phyloP scores from a whole-genome alignment of 1,140 invertebrate species.

The Trinorchestia longiramus region DNA sequence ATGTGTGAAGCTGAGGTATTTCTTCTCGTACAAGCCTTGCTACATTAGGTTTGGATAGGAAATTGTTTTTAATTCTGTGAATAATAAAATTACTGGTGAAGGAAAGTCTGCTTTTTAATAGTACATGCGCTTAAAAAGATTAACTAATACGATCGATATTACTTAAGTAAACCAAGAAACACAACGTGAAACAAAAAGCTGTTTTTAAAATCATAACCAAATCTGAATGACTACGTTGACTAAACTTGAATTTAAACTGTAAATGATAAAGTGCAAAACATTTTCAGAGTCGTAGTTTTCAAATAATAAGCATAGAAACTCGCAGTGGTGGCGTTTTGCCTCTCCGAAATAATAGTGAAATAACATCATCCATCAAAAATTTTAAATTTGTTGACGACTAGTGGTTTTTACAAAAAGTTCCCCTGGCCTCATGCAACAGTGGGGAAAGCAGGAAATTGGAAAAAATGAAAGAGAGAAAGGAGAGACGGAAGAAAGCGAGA shows the following conservation, averaged over 20 bases:
- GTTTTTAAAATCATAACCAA: background rate
- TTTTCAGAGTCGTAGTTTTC: background rate
- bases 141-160: background rate
- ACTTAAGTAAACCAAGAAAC: background rate
- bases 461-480: too few species aligned
- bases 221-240: background rate
- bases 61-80: too few species aligned
- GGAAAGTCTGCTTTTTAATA: too few species aligned
- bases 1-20: too few species aligned
- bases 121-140: too few species aligned
- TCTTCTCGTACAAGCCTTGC: too few species aligned
- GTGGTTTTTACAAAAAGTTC: background rate
- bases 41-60: too few species aligned
- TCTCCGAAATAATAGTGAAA: background rate
- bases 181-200: background rate
- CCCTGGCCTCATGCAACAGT: background rate
- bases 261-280: background rate
- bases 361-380: background rate
- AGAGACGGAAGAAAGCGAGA: background rate
- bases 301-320: background rate
- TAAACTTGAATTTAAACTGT: background rate
- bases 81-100: too few species aligned
- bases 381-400: background rate
- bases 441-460: background rate
- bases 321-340: background rate